A percentile compares a stretch with the other conserved stretches of the same genome.
Evolutionary conservation across 1,140 invertebrate species (phyloP).

Genomic region (Drosophila trapezifrons): DNA sequence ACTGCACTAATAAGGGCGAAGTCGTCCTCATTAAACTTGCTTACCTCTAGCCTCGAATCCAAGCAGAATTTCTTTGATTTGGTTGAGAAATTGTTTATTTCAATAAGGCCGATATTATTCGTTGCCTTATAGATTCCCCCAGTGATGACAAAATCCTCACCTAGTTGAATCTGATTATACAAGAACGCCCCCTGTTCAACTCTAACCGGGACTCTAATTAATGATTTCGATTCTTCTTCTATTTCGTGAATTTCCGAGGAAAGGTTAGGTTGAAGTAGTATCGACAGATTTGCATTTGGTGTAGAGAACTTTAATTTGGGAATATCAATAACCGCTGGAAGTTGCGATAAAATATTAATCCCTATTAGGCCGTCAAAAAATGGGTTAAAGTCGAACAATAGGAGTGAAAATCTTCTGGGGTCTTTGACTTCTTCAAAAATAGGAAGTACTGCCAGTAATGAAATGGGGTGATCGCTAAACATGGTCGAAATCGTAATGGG

Average conservation of each 20-base stretch:
- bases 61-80: conserved; percentile 8
- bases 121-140: conserved; percentile 2
- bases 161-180: background rate
- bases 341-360: conserved; percentile 8
- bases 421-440: background rate
- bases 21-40: conserved; percentile 3
- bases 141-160: conserved; percentile 1
- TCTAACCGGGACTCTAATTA: background rate
- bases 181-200: background rate
- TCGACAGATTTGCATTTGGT: background rate
- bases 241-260: conserved; percentile 1
- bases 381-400: conserved; percentile 5
- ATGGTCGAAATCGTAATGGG: background rate
- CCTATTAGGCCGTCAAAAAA: conserved; percentile 7
- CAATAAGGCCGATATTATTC: conserved; percentile 3
- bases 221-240: background rate
- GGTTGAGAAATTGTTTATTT: conserved; percentile 6
- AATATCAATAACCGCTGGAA: background rate
- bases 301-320: background rate
- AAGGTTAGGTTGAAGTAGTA: background rate
- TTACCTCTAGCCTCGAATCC: conserved; percentile 1
- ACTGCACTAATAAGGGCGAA: background rate
- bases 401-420: background rate
- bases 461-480: background rate
- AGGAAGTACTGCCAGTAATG: background rate